Percentiles rank a stretch among this genome's conserved stretches.
phyloP scores from a whole-genome alignment of 1,140 invertebrate species.

The Sycophila sp. region DNA sequence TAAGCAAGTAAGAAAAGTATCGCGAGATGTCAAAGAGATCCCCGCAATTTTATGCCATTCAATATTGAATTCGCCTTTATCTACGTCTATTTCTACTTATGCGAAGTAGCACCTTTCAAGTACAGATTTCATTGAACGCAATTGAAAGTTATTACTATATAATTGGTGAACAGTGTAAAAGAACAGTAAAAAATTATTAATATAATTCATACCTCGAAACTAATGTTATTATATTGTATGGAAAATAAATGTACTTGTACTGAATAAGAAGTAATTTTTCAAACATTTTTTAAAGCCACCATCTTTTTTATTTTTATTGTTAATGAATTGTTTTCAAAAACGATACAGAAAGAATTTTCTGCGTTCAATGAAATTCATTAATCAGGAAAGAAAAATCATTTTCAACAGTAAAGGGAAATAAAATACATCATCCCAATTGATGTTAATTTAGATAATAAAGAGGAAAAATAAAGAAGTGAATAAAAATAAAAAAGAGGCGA shows the following conservation, averaged over 20 bases:
- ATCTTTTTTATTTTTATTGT: too few relatives aligned
- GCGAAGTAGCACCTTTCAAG: background rate
- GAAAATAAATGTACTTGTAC: too few relatives aligned
- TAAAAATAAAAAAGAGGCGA: background rate
- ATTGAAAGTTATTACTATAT: too few relatives aligned
- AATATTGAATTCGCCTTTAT: constrained; percentile 1
- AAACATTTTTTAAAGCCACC: too few relatives aligned
- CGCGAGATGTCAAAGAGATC: constrained; percentile 15
- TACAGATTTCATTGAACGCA: constrained; percentile 7
- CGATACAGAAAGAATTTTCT: background rate
- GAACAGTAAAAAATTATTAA: too few relatives aligned
- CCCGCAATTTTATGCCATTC: constrained; percentile 2
- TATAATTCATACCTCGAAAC: too few relatives aligned
- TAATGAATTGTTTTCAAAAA: too few relatives aligned
- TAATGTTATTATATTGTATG: too few relatives aligned
- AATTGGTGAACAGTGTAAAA: too few relatives aligned
- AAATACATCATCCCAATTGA: background rate
- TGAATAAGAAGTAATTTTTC: too few relatives aligned
- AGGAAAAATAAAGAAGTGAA: background rate
- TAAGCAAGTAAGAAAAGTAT: constrained; percentile 27
- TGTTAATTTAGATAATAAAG: background rate
- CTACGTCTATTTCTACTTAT: background rate
- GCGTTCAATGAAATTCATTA: background rate
- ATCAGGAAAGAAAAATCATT: background rate
- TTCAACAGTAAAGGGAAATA: background rate